Base-by-base conservation (phyloP, 1,140 invertebrate species). In the Brachionus calyciflorus region DNA sequence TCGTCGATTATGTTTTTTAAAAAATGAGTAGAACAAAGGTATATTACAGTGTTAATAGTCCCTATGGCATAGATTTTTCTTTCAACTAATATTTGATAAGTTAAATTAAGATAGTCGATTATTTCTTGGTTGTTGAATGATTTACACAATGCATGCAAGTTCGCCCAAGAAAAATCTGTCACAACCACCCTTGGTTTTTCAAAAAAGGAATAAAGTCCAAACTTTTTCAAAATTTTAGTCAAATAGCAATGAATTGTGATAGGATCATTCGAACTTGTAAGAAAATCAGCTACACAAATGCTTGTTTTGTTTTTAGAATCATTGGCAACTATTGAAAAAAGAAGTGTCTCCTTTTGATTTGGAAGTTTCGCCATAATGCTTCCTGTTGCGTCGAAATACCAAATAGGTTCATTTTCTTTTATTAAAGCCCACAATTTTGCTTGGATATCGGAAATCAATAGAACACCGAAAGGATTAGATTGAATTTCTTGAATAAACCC, bases 331-430 rank as follows among this genome's bases (percentile, higher is more conserved):
- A 65, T 65, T 24, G 60, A 65, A 41, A 41, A 65, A 5, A 65
- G 30, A 65, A 65, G 40, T 17, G 40, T 41, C 60, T 65, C 40
- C 6, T 21, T 21, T 65, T 65, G 60, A 26, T 65, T 44, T 41
- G 33, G 9, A 41, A 41, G 6, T 65, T 65, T 44, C 9, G 33
- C 19, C 40, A 65, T 41, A 12, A 65, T 24, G 10, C 21, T 41
- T 19, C 60, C 60, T 24, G 60, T 41, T 44, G 60, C 60, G 30
- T 65, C 60, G 19, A 65, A 65, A 41, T 65, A 44, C 60, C 60
- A 65, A 12, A 65, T 2, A 24, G 60, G 40, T 41, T 65, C 30
- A 9, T 10, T 33, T 24, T 19, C 21, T 9, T 65, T 41, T 7
- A 41, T 41, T 44, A 21, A 14, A 65, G 12, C 19, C 37, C 60